These are phyloP conservation scores for Alcis repandata DNA, from an alignment of 2,888 invertebrate genomes.

Conservation along the genomic window DNA sequence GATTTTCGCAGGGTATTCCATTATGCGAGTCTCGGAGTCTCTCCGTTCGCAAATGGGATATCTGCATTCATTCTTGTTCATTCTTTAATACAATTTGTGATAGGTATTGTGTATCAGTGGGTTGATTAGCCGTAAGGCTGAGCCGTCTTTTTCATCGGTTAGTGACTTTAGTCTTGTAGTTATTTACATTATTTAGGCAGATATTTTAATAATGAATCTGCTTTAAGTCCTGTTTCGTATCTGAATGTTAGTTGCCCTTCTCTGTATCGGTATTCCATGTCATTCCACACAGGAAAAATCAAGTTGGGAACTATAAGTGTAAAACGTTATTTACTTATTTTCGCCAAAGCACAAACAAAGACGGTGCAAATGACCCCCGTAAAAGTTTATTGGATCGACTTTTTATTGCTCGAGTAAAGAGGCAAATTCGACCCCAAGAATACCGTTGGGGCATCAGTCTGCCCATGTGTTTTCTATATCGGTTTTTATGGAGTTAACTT, in stretches of 20 bases:
- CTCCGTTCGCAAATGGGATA: conserved; percentile 25
- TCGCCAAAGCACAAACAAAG: too few relatives aligned
- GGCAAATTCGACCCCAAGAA: background rate
- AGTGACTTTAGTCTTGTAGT: background rate
- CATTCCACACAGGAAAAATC: background rate
- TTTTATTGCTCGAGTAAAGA: background rate
- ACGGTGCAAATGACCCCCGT: background rate
- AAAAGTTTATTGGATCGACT: background rate
- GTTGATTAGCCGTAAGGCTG: background rate
- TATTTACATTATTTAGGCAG: too few relatives aligned
- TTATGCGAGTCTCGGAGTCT: conserved; percentile 40
- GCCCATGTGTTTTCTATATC: conserved; percentile 2
- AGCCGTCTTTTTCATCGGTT: background rate
- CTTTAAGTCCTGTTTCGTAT: too few relatives aligned
- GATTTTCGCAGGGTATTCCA: conserved; percentile 47
- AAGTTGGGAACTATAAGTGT: too few relatives aligned
- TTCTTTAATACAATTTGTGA: background rate
- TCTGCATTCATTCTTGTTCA: conserved; percentile 14
- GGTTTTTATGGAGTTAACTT: background rate
- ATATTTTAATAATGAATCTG: too few relatives aligned
- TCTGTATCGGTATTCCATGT: too few relatives aligned
- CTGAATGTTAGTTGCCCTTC: too few relatives aligned
- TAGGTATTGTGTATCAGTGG: background rate
- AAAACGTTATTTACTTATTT: too few relatives aligned
- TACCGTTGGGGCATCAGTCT: background rate